phyloP scores from a whole-genome alignment of 2,888 invertebrate genomes.

The Epinotia brunnichana region DNA sequence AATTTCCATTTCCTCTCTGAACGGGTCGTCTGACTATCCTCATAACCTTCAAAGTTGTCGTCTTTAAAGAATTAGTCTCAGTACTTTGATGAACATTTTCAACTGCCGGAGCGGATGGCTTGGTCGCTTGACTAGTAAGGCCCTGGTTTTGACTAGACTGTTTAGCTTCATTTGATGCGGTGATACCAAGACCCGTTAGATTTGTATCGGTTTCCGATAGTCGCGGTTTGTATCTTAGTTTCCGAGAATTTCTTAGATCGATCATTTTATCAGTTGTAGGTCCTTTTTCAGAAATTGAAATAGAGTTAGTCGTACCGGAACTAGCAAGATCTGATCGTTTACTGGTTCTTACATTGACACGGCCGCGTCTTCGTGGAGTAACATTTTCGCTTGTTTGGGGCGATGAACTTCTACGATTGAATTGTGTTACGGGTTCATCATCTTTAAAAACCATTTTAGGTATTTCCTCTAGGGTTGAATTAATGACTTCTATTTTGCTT shows the following conservation, averaged over 20 bases:
- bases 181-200: slow-evolving; percentile 70
- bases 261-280: slow-evolving; percentile 66
- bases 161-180: slow-evolving; percentile 61
- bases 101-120: slow-evolving; percentile 52
- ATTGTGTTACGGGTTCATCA: slow-evolving; percentile 54
- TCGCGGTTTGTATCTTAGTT: slow-evolving; percentile 70
- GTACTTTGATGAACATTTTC: slow-evolving; percentile 63
- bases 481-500: slow-evolving; percentile 64
- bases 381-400: slow-evolving; percentile 58
- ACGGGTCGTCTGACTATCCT: slow-evolving; percentile 69
- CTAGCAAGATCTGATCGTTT: slow-evolving; percentile 63
- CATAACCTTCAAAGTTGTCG: slow-evolving; percentile 62
- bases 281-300: slow-evolving; percentile 65
- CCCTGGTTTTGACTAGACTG: slow-evolving; percentile 74
- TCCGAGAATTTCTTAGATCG: slow-evolving; percentile 67
- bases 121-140: slow-evolving; percentile 70
- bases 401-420: slow-evolving; percentile 66
- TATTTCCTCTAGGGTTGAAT: slow-evolving; percentile 63
- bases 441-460: slow-evolving; percentile 60
- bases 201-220: slow-evolving; percentile 72
- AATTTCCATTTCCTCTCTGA: slow-evolving; percentile 59
- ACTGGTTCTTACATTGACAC: slow-evolving; percentile 63
- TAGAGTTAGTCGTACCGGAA: slow-evolving; percentile 71
- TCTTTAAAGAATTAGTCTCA: slow-evolving; percentile 59
- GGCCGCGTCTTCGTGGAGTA: slow-evolving; percentile 58